Percentiles rank a stretch among this genome's conserved stretches.
Conservation (phyloP, 2,888 invertebrate species). For the Spodoptera picta region DNA sequence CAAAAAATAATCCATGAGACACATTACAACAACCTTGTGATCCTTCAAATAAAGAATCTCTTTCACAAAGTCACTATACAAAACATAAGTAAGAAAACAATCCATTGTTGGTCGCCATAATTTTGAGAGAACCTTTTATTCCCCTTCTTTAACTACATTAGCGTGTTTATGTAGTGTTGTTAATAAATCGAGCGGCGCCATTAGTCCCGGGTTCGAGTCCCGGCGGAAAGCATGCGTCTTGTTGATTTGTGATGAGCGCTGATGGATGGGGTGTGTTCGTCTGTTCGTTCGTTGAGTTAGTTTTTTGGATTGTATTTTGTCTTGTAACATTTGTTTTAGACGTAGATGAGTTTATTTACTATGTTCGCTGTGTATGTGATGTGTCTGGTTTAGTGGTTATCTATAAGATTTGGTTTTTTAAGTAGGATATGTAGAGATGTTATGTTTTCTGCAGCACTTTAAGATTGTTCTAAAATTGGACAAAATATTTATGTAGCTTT, state of each 20-base stretch:
- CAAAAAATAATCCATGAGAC: too few relatives aligned
- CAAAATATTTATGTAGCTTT: too few relatives aligned
- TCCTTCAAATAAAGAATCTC: too few relatives aligned
- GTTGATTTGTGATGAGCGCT: constrained; percentile 84
- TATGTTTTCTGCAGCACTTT: too few relatives aligned
- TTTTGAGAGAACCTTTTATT: constrained; percentile 57
- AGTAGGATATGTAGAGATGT: too few relatives aligned
- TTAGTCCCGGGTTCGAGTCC: constrained; percentile 76
- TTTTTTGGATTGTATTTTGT: constrained; percentile 35
- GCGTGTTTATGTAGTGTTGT: constrained; percentile 70
- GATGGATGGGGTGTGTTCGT: constrained; percentile 71
- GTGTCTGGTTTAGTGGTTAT: too few relatives aligned
- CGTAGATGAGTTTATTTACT: constrained; percentile 10
- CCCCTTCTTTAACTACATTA: constrained; percentile 72
- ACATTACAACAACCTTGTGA: too few relatives aligned
- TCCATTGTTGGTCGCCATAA: constrained; percentile 49
- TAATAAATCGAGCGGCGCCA: constrained; percentile 81
- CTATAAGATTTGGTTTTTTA: too few relatives aligned
- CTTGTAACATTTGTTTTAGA: constrained; percentile 8
- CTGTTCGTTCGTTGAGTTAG: constrained; percentile 15
- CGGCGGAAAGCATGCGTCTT: constrained; percentile 85
- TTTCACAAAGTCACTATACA: neutral
- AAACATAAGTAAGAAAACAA: constrained; percentile 1
- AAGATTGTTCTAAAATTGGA: too few relatives aligned
- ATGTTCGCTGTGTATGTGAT: neutral